Base-by-base conservation (phyloP, 2,888 invertebrate genomes). In the Pterostichus niger region DNA sequence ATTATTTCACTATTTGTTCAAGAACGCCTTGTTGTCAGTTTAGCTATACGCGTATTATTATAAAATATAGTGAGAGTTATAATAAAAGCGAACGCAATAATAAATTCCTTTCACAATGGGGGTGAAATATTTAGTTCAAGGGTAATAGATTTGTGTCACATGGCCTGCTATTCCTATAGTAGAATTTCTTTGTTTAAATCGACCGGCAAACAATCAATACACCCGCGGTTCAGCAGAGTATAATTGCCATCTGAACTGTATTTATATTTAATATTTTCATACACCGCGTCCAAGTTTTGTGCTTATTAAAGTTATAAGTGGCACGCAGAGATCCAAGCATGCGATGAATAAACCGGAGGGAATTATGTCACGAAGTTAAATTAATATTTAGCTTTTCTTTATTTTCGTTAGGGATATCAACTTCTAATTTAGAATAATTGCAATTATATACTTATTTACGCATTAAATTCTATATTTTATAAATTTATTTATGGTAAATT, bases 191-290 rank as follows among this genome's bases (percentile, higher is more conserved):
- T 71, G 71, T 71, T 49, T 40, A 44, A 68, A 71, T 71, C 71
- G 71, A 71, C 15, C 71, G 13, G 6, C 11, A 11, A 13, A 46
- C 15, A 24, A 71, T 71, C 71, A 46, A 71, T 71, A 71, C 40
- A 71, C 17, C 44, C 64, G 49, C 49, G 10, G 49, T 64, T 64
- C 33, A 13, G 5, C 61, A 35, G 31, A 13, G 49, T 64, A 31
- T 59, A 64, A 64, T 64, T 64, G 64, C 35, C 64, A 64, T n/a
- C 35, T 33, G 13, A 64, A n/a, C 49, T 35, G 64, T 64, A 64
- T 64, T 64, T 64, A 64, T 64, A 64, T 64, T 64, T 64, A 35
- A 64, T 64, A 64, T 64, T 64, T 64, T 64, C 64, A 64, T 64
- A 64, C 35, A 33, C 6, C 11, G 64, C 33, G 11, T 11, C 35